phyloP scores from a whole-genome alignment of 2,888 invertebrate genomes.

The Caenorhabditis sp. region DNA sequence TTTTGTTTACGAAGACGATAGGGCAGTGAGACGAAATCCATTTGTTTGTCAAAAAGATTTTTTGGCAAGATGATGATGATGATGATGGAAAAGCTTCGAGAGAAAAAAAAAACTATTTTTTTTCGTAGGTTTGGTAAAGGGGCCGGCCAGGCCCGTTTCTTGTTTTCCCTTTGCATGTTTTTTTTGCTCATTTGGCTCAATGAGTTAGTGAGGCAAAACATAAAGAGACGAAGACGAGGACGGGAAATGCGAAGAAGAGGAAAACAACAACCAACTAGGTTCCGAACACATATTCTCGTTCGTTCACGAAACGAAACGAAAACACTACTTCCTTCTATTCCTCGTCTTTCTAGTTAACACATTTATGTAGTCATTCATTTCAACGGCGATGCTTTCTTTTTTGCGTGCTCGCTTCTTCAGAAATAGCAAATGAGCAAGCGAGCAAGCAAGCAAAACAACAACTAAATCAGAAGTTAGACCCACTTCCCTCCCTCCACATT shows the following conservation, averaged over 20 bases:
- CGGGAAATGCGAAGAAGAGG: not conserved
- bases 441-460: not conserved
- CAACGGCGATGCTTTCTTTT: not conserved
- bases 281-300: not conserved
- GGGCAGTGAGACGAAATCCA: too few relatives aligned
- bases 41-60: conserved; percentile 1
- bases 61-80: too few relatives aligned
- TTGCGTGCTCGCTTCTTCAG: not conserved
- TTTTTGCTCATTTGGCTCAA: conserved; percentile 1
- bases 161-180: not conserved
- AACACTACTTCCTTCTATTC: not conserved
- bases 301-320: not conserved
- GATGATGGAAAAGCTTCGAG: too few relatives aligned
- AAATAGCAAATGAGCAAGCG: not conserved
- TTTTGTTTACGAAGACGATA: not conserved
- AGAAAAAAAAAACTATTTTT: not conserved
- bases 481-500: too few relatives aligned
- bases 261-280: not conserved
- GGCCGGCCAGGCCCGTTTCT: not conserved
- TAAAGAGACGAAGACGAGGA: not conserved
- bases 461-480: not conserved
- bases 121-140: too few relatives aligned
- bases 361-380: not conserved
- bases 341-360: not conserved
- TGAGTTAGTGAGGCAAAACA: not conserved